phyloP scores from a whole-genome alignment of 2,888 invertebrate genomes.

The Thera britannica region DNA sequence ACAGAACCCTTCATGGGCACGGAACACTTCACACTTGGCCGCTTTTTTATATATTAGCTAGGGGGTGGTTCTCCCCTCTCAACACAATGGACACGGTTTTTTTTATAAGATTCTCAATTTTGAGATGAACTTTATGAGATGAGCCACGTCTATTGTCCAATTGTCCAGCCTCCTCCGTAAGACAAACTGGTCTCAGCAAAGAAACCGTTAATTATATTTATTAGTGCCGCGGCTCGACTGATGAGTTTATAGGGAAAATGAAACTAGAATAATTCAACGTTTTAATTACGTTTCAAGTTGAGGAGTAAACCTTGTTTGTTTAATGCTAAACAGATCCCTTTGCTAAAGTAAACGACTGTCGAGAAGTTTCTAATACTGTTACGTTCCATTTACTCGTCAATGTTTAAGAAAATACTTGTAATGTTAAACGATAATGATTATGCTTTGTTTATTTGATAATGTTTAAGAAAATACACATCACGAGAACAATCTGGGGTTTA shows the following conservation, averaged over 20 bases:
- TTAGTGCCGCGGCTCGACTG: slow-evolving; percentile 24
- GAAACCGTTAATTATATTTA: slow-evolving; percentile 40
- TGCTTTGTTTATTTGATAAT: slow-evolving; percentile 1
- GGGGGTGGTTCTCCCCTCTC: too few relatives aligned
- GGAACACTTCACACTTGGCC: too few relatives aligned
- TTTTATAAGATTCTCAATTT: too few relatives aligned
- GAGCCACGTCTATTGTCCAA: too few relatives aligned
- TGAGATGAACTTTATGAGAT: too few relatives aligned
- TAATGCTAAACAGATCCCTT: slow-evolving; percentile 17
- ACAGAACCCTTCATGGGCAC: too few relatives aligned
- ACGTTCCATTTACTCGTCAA: slow-evolving; percentile 5
- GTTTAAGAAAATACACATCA: too few relatives aligned
- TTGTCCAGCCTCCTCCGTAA: slow-evolving; percentile 8
- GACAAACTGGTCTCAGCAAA: slow-evolving; percentile 37
- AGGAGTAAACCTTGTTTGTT: slow-evolving; percentile 22
- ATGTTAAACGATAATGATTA: not conserved
- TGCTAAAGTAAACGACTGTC: slow-evolving; percentile 9
- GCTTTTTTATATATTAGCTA: too few relatives aligned
- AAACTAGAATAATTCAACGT: slow-evolving; percentile 27
- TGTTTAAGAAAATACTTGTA: too few relatives aligned
- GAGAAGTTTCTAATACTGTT: slow-evolving; percentile 14
- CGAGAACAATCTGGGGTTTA: too few relatives aligned
- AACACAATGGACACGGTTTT: too few relatives aligned
- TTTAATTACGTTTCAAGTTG: slow-evolving; percentile 30
- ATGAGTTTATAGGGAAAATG: slow-evolving; percentile 23